These are phyloP conservation scores for Allacma fusca DNA, from an alignment of 2,888 invertebrate genomes.

Conservation along the genomic window DNA sequence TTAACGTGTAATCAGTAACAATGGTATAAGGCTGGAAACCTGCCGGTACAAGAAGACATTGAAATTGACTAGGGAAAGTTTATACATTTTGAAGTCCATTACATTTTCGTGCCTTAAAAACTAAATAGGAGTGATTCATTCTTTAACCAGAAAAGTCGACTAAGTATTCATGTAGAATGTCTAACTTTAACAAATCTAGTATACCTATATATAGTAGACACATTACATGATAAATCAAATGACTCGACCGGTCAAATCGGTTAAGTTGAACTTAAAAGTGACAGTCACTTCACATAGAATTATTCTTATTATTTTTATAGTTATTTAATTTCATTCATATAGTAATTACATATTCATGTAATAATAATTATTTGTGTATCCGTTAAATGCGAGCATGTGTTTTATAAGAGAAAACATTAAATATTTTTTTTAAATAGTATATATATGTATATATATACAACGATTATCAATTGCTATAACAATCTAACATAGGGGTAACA, in stretches of 20 bases:
- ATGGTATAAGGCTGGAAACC: neutral
- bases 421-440: neutral
- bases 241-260: too few species aligned
- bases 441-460: too few species aligned
- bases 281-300: too few species aligned
- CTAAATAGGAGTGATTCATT: neutral
- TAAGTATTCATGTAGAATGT: too few species aligned
- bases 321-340: too few species aligned
- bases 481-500: neutral
- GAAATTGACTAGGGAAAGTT: slow-evolving; percentile 8
- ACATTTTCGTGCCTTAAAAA: neutral
- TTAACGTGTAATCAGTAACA: neutral
- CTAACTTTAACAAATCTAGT: too few species aligned
- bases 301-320: too few species aligned
- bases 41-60: slow-evolving; percentile 1
- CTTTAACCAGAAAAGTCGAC: too few species aligned
- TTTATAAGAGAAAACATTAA: neutral
- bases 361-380: neutral
- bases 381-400: neutral
- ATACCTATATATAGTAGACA: too few species aligned
- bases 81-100: neutral
- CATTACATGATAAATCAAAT: too few species aligned
- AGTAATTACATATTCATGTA: neutral
- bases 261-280: too few species aligned
- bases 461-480: neutral